Percentiles rank a stretch among this genome's conserved stretches.
Evolutionary conservation across 2,888 invertebrate genomes (phyloP).

Genomic region (Scotopteryx bipunctaria): DNA sequence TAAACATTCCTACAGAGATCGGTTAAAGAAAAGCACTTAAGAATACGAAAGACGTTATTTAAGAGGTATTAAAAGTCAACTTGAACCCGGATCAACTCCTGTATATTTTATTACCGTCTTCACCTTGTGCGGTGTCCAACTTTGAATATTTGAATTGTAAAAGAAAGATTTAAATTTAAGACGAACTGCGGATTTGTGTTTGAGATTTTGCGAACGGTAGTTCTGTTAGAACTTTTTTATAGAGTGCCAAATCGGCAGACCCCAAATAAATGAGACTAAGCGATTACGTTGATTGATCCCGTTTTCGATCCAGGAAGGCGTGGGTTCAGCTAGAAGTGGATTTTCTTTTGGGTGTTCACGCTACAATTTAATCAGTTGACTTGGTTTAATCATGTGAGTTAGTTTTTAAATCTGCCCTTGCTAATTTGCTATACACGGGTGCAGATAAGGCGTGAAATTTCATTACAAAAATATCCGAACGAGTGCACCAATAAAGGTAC

Average conservation of each 20-base stretch:
- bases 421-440: background rate
- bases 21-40: constrained; percentile 12
- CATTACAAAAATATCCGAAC: constrained; percentile 31
- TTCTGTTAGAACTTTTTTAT: constrained; percentile 3
- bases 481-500: constrained; percentile 36
- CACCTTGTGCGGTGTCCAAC: constrained; percentile 53
- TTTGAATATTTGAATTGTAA: constrained; percentile 64
- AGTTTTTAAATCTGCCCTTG: too few species aligned
- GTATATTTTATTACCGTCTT: constrained; percentile 60
- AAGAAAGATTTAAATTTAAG: constrained; percentile 59
- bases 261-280: too few species aligned
- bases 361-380: too few species aligned
- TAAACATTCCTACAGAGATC: constrained; percentile 14
- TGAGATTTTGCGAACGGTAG: constrained; percentile 22
- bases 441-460: constrained; percentile 30
- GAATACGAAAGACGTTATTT: constrained; percentile 26
- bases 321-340: too few species aligned
- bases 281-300: too few species aligned
- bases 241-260: background rate
- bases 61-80: constrained; percentile 60
- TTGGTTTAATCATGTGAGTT: too few species aligned
- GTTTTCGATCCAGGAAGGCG: too few species aligned
- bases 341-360: too few species aligned
- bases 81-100: constrained; percentile 49
- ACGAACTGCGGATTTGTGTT: constrained; percentile 49